Percentiles rank a stretch among this genome's conserved stretches.
Conservation (phyloP, 2,113 vertebrate genomes). For the Dendropsophus ebraccatus region DNA sequence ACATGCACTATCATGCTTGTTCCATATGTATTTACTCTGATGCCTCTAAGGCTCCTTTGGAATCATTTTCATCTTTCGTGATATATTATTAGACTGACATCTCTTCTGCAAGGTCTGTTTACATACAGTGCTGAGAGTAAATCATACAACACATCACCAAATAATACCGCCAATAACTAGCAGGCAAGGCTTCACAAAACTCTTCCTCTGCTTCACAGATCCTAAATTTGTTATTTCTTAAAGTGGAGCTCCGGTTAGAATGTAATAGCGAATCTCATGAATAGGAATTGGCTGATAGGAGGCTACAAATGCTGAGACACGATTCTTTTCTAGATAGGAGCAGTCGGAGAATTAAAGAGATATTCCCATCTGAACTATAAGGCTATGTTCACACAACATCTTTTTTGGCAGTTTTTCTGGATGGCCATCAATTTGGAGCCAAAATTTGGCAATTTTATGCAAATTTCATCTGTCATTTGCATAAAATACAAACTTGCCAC, state of each 20-base stretch:
- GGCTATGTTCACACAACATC: too few species aligned
- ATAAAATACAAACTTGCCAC: too few species aligned
- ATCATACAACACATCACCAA: constrained; percentile 8
- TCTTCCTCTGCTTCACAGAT: neutral
- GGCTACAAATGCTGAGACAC: neutral
- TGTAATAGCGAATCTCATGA: neutral
- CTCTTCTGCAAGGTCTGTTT: constrained; percentile 10
- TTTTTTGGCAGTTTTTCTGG: too few species aligned
- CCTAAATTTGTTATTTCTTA: neutral
- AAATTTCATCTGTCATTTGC: too few species aligned
- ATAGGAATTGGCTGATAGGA: neutral
- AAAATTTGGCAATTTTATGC: too few species aligned
- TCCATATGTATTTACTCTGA: constrained; percentile 21
- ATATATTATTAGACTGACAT: constrained; percentile 35
- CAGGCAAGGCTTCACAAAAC: neutral
- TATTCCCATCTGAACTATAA: too few species aligned
- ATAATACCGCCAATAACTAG: neutral
- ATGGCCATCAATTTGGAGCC: too few species aligned
- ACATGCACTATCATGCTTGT: constrained; percentile 35
- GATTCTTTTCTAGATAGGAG: neutral
- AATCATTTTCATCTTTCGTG: constrained; percentile 18
- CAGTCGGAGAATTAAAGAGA: too few species aligned
- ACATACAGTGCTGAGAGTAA: constrained; percentile 20
- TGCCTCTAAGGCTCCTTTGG: constrained; percentile 15
- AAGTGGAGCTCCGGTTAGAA: neutral